A percentile compares a stretch with the other conserved stretches of the same genome.
Conservation (phyloP, 2,797 vertebrate genomes). For the Aquila chrysaetos region DNA sequence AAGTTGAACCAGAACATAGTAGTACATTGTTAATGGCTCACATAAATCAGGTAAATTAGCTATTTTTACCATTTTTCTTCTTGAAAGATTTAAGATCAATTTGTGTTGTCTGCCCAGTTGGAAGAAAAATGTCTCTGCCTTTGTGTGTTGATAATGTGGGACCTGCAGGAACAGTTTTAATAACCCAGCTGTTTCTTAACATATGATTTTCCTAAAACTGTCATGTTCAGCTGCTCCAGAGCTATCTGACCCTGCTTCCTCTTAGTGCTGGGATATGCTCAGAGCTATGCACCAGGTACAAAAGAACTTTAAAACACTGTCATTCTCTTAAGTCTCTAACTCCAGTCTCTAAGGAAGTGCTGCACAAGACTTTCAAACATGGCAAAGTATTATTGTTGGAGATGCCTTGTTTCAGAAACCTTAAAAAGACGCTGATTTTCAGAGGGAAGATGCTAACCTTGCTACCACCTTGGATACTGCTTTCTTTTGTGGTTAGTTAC, state of each 20-base stretch:
- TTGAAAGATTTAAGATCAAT: conserved; percentile 56
- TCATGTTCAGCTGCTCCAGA: background rate
- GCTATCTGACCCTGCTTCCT: background rate
- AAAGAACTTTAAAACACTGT: background rate
- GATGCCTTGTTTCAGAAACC: background rate
- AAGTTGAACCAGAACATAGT: conserved; percentile 52
- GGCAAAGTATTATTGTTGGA: background rate
- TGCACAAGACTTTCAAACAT: background rate
- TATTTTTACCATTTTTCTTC: conserved; percentile 66
- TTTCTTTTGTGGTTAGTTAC: background rate
- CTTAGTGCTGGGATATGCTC: background rate
- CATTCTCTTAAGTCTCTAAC: background rate
- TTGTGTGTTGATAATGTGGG: background rate
- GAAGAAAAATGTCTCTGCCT: conserved; percentile 5
- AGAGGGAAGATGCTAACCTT: background rate
- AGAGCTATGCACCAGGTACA: background rate
- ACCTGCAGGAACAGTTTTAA: background rate
- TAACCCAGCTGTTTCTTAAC: background rate
- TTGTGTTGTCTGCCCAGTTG: conserved; percentile 11
- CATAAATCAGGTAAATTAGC: conserved; percentile 76
- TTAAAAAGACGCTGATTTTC: background rate
- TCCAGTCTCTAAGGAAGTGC: background rate
- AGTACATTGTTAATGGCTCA: conserved; percentile 46
- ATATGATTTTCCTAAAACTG: background rate
- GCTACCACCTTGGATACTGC: background rate